Percentiles rank a stretch among this genome's conserved stretches.
phyloP scores from a whole-genome alignment of 2,113 vertebrate genomes.

The Scartelaos histophorus region DNA sequence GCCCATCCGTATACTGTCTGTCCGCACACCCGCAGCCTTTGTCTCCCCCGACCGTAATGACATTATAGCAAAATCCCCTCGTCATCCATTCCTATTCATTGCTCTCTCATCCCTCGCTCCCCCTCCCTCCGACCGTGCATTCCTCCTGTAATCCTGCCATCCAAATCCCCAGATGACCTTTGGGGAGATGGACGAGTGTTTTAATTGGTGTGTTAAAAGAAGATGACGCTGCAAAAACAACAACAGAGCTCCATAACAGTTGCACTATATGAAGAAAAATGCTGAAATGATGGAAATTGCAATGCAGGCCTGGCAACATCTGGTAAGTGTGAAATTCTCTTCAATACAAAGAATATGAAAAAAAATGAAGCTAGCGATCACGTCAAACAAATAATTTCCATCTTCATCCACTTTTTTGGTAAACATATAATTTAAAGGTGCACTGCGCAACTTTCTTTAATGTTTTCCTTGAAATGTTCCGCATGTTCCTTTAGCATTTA shows the following conservation, averaged over 20 bases:
- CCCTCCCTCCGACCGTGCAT: conserved; percentile 63
- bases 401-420: no score
- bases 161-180: conserved; percentile 71
- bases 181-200: conserved; percentile 44
- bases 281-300: not conserved
- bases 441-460: no score
- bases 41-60: conserved; percentile 64
- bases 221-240: conserved; percentile 39
- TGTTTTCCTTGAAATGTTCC: no score
- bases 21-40: conserved; percentile 51
- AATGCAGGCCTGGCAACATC: not conserved
- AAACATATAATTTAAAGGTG: no score
- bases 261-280: not conserved
- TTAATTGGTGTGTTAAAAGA: conserved; percentile 55
- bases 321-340: no score
- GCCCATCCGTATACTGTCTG: conserved; percentile 46
- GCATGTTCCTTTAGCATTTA: no score
- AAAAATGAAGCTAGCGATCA: no score
- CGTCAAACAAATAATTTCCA: no score
- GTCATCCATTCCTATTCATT: conserved; percentile 71
- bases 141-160: conserved; percentile 68
- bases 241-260: conserved; percentile 15
- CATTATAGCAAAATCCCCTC: conserved; percentile 65
- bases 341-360: no score
- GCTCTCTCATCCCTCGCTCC: conserved; percentile 47